These are phyloP conservation scores for Halichondria panicea DNA, from an alignment of 37 sponge, comb jelly and placozoan genomes.

Conservation along the genomic window DNA sequence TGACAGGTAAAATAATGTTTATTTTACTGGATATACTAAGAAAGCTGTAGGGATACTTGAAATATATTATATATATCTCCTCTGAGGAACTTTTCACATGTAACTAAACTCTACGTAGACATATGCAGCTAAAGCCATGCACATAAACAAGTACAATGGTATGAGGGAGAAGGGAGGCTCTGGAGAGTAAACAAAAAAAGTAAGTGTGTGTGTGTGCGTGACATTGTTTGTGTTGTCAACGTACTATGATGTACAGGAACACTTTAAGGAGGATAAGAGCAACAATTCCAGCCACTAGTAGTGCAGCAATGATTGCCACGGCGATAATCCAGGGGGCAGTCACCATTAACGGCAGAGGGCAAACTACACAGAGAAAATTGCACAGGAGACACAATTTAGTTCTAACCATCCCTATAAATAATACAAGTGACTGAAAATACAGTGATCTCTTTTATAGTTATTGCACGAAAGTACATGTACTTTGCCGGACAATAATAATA, in stretches of 20 bases:
- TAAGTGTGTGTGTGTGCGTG: background rate
- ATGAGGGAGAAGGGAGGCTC: background rate
- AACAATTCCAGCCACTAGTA: constrained; percentile 38
- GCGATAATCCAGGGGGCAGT: constrained; percentile 43
- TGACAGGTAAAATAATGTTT: constrained; percentile 2
- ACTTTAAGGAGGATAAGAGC: constrained; percentile 38
- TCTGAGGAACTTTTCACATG: too few species aligned
- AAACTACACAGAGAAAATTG: background rate
- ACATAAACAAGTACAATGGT: too few species aligned
- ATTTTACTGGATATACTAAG: background rate
- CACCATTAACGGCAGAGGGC: background rate
- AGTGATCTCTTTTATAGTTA: constrained; percentile 2
- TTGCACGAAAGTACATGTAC: too few species aligned
- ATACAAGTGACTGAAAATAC: too few species aligned
- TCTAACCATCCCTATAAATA: background rate
- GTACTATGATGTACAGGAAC: constrained; percentile 28
- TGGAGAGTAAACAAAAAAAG: background rate
- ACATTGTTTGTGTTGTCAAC: constrained; percentile 5
- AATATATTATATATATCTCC: background rate
- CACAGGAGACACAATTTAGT: background rate
- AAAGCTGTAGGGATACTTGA: background rate
- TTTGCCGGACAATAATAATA: too few species aligned
- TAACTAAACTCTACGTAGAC: too few species aligned
- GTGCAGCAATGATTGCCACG: constrained; percentile 21
- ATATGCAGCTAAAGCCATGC: too few species aligned